Percentiles rank a stretch among this genome's conserved stretches.
These are phyloP conservation scores for Pagetopsis macropterus DNA, from an alignment of 2,797 vertebrate species.

Conservation along the genomic window DNA sequence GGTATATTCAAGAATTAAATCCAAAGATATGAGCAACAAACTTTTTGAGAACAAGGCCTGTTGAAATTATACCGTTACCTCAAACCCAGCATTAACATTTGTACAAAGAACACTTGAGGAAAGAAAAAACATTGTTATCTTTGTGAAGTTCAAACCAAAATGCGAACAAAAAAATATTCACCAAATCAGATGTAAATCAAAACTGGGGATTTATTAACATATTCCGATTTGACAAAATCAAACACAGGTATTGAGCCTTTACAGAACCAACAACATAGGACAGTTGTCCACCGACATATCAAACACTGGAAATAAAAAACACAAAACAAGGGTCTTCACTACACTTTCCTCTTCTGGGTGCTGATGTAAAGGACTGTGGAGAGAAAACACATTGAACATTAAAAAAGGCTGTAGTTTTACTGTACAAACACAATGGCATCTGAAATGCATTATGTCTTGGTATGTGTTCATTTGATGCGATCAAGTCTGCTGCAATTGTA, in stretches of 20 bases:
- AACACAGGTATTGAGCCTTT: slow-evolving; percentile 51
- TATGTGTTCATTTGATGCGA: background rate
- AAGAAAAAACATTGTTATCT: background rate
- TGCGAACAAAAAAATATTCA: slow-evolving; percentile 21
- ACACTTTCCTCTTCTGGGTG: slow-evolving; percentile 99
- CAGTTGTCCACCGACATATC: slow-evolving; percentile 28
- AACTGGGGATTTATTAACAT: slow-evolving; percentile 71
- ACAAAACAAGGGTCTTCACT: slow-evolving; percentile 62
- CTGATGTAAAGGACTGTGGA: slow-evolving; percentile 96
- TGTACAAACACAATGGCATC: slow-evolving; percentile 2
- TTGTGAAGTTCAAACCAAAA: background rate
- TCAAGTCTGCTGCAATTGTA: background rate
- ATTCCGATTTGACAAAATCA: slow-evolving; percentile 64
- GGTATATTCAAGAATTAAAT: slow-evolving; percentile 39
- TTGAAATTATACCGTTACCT: background rate
- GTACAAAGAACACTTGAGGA: background rate
- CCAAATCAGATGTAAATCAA: slow-evolving; percentile 42
- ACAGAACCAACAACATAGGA: slow-evolving; percentile 52
- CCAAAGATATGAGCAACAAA: slow-evolving; percentile 13
- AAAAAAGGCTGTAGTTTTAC: background rate
- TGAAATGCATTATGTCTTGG: background rate
- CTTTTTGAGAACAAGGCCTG: slow-evolving; percentile 6
- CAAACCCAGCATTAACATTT: slow-evolving; percentile 13
- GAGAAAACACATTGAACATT: background rate
- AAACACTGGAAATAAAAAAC: slow-evolving; percentile 40